Evolutionary conservation across 2,888 invertebrate genomes (phyloP), one percentile per base, ranked within the genome.

Genomic region (Drosophila demipolita): DNA sequence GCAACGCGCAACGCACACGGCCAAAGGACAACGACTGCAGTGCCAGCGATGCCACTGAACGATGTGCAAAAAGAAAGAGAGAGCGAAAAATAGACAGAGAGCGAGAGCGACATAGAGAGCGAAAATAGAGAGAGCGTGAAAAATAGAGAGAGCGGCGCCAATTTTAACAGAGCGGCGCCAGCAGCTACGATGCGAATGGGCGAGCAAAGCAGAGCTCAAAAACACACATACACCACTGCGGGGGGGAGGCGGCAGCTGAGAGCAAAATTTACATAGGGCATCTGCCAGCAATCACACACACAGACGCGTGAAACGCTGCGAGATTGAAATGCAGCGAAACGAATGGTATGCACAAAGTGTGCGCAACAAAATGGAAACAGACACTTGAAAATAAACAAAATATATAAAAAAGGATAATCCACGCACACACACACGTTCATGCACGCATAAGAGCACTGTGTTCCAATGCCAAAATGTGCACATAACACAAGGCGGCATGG

Each of bases 281-380:
- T 74, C 81, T 81, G 82, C 70, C 64, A 63, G 45, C 49, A 60
- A 67, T 50, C 61, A 33, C 38, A 50, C 57, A 49, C 42, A 53
- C 26, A 32, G 55, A 12, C 52, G 33, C 12, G 75, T 82, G 90
- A 86, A 89, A 90, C 90, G 77, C 63, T 53, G 55, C 69, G 89
- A 83, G 82, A 87, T 79, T 86, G 87, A 86, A 90, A 90, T 86
- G 89, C 90, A 87, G 89, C 87, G 84, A 79, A 90, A 88, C 89
- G 89, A 90, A 90, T 83, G 87, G 73, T 45, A 64, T 73, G 70
- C 75, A 81, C 79, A 87, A 88, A 90, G 69, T 72, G 81, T 73
- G 66, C 68, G 76, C 78, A 81, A 81, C 72, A 79, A 81, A 83
- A 85, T 79, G 88, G 78, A 75, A 88, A 80, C 66, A 73, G 80